Evolutionary conservation across 2,113 vertebrate species (phyloP), one percentile per base, ranked within the genome.

Genomic region (Drymodes brunneopygia): DNA sequence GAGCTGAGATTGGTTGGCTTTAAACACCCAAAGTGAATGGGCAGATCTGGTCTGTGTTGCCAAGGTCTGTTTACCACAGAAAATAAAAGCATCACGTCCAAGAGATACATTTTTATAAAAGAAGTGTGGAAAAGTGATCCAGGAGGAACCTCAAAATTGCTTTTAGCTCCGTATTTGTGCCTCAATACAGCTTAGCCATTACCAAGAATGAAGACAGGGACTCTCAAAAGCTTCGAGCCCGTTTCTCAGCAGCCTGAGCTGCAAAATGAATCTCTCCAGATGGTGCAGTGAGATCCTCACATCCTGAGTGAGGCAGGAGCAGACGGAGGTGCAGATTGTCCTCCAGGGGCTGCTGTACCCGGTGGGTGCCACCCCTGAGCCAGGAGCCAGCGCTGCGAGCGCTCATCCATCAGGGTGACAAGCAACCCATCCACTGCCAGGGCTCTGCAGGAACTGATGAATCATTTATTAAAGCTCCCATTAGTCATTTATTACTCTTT

Each of bases 401-500:
- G 62, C 12, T 7, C 90, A 81, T 93, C 77, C 91, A 78, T 95
- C 93, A 88, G 0, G 11, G 58, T 66, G 91, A 95, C 94, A 94
- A 70, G 87, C 65, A 83, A 88, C 94, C 85, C 6, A 70, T 17
- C 84, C 71, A 48, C 90, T 93, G 15, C 28, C 74, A 82, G 74
- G 58, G 51, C 91, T 90, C 94, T 62, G 40, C 21, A 87, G 92
- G 89, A 93, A 36, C 70, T 86, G 87, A 88, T 86, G 71, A 93
- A 90, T 95, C 84, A 90, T 92, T 95, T 94, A 95, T 90, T 95
- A 94, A 94, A 96, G 78, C 58, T 82, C 56, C 48, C 79, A 80
- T 93, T 88, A 94, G 94, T 81, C 71, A 95, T 88, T 90, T 91
- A 90, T 88, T 93, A 83, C 71, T 77, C 60, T 51, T 88, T 86